A percentile compares a stretch with the other conserved stretches of the same genome.
Evolutionary conservation across 2,113 vertebrate genomes (phyloP).

Genomic region (Microtus ochrogaster): DNA sequence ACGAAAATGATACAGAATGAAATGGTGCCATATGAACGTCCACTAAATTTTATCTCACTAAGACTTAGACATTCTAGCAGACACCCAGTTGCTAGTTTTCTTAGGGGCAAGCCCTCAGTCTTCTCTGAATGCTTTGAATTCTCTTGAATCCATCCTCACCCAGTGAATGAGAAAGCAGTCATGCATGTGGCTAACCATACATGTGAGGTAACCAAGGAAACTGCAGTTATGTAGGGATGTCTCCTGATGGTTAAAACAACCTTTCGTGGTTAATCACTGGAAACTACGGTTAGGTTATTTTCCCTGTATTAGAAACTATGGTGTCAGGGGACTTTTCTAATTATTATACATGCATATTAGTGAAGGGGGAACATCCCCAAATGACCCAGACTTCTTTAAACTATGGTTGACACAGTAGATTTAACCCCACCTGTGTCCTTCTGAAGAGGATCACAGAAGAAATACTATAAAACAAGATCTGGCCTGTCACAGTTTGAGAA

Average conservation of each 20-base stretch:
- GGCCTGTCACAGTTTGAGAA: neutral
- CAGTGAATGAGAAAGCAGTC: too few species aligned
- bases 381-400: neutral
- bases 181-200: neutral
- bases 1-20: neutral
- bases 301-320: neutral
- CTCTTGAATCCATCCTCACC: neutral
- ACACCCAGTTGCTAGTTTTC: neutral
- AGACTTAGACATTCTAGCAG: neutral
- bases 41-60: neutral
- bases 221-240: neutral
- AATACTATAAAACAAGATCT: neutral
- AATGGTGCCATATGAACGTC: too few species aligned
- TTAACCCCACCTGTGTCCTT: neutral
- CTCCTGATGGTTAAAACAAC: neutral
- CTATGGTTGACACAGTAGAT: neutral
- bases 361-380: neutral
- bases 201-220: neutral
- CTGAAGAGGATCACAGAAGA: neutral
- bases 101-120: neutral
- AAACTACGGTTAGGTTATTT: neutral
- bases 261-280: neutral
- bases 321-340: neutral
- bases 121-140: neutral
- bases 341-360: neutral